Evolutionary conservation across 2,113 vertebrate genomes (phyloP).

Genomic region (Guaruba guarouba): DNA sequence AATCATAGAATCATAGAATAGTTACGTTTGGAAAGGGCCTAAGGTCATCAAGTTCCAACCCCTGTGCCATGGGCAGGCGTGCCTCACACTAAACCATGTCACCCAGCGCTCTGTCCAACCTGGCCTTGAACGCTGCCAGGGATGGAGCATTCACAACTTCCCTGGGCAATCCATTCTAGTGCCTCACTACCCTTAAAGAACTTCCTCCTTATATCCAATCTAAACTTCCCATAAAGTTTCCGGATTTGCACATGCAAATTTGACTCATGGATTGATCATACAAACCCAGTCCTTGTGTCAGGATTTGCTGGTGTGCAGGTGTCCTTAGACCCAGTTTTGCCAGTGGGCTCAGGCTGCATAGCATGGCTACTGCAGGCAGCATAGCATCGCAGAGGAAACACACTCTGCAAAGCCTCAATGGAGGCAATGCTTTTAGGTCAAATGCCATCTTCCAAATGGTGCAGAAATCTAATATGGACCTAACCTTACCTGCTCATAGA

Average conservation of each 20-base stretch:
- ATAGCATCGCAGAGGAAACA: rapidly evolving
- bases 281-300: neutral
- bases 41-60: too few species aligned
- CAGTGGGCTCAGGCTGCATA: neutral
- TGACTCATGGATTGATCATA: neutral
- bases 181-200: too few species aligned
- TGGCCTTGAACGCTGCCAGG: too few species aligned
- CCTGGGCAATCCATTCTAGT: too few species aligned
- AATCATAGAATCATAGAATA: too few species aligned
- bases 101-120: too few species aligned
- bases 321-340: neutral
- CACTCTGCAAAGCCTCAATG: neutral
- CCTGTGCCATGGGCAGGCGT: too few species aligned
- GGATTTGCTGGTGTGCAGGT: neutral
- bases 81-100: too few species aligned
- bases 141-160: too few species aligned
- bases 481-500: neutral
- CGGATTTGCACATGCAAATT: neutral
- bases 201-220: too few species aligned
- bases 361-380: rapidly evolving
- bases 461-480: neutral
- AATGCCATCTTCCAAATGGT: neutral
- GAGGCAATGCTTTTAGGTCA: neutral
- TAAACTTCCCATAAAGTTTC: neutral
- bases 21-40: too few species aligned